phyloP scores from a whole-genome alignment of 2,888 invertebrate species.

The Lymantria dispar region DNA sequence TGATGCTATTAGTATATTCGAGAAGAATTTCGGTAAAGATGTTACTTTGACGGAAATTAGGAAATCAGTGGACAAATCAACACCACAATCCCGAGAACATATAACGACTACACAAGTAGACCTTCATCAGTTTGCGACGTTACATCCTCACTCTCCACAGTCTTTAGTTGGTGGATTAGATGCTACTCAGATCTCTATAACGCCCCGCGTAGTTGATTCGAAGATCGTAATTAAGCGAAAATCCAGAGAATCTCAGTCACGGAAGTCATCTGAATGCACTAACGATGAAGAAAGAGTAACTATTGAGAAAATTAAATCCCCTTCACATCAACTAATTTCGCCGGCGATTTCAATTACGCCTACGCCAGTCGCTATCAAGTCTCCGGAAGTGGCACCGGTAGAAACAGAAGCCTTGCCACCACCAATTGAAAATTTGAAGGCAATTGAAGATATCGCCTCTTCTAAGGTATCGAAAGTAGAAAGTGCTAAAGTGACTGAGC shows the following conservation, averaged over 20 bases:
- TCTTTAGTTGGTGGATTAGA: conserved; percentile 56
- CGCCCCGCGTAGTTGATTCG: conserved; percentile 55
- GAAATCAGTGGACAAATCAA: conserved; percentile 69
- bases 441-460: conserved; percentile 47
- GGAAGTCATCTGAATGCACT: conserved; percentile 61
- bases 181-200: conserved; percentile 70
- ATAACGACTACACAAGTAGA: conserved; percentile 46
- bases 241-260: conserved; percentile 57
- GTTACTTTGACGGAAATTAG: conserved; percentile 76
- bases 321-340: conserved; percentile 44
- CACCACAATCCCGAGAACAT: conserved; percentile 27
- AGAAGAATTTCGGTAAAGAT: conserved; percentile 76
- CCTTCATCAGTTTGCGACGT: conserved; percentile 65
- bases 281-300: conserved; percentile 61
- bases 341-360: conserved; percentile 52
- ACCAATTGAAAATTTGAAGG: conserved; percentile 54
- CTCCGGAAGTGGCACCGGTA: conserved; percentile 53
- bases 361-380: conserved; percentile 42
- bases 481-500: conserved; percentile 17
- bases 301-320: conserved; percentile 64
- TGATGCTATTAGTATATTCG: conserved; percentile 77
- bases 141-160: conserved; percentile 58
- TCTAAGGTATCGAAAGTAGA: conserved; percentile 44
- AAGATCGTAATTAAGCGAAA: conserved; percentile 55
- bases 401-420: conserved; percentile 62